Conservation (phyloP, 2,797 vertebrate species). For the Etheostoma perlongum region DNA sequence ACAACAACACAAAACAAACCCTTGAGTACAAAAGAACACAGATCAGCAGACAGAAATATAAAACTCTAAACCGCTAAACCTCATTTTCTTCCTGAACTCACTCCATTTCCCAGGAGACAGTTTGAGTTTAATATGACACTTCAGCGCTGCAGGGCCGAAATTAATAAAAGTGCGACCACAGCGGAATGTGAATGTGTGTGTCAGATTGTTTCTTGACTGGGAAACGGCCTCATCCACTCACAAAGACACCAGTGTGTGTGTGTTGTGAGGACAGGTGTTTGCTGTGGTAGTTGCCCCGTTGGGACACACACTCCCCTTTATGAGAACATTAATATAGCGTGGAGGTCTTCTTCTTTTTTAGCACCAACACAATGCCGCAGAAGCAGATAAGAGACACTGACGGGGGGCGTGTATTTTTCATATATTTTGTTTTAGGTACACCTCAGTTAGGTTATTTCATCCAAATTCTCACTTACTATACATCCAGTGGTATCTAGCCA, state of each 20-base stretch:
- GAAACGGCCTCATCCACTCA: constrained; percentile 13
- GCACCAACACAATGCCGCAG: background rate
- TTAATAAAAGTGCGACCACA: background rate
- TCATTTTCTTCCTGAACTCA: background rate
- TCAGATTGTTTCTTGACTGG: background rate
- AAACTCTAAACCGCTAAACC: background rate
- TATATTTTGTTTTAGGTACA: background rate
- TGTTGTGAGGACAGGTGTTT: constrained; percentile 52
- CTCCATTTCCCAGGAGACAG: background rate
- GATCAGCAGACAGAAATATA: background rate
- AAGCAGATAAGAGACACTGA: background rate
- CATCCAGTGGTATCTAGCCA: background rate
- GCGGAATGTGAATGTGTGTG: constrained; percentile 10
- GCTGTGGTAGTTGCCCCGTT: constrained; percentile 3
- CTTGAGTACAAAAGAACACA: background rate
- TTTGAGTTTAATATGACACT: constrained; percentile 1
- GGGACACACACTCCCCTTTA: constrained; percentile 22
- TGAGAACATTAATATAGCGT: constrained; percentile 18
- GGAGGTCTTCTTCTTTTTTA: constrained; percentile 24
- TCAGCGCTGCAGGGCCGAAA: background rate
- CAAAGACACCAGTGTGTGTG: constrained; percentile 43
- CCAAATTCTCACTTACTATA: background rate
- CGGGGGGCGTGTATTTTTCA: background rate
- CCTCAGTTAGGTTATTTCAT: background rate
- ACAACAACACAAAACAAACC: constrained; percentile 28